Conservation (phyloP, 23 tunicate genomes). For the Aplidium turbinatum region DNA sequence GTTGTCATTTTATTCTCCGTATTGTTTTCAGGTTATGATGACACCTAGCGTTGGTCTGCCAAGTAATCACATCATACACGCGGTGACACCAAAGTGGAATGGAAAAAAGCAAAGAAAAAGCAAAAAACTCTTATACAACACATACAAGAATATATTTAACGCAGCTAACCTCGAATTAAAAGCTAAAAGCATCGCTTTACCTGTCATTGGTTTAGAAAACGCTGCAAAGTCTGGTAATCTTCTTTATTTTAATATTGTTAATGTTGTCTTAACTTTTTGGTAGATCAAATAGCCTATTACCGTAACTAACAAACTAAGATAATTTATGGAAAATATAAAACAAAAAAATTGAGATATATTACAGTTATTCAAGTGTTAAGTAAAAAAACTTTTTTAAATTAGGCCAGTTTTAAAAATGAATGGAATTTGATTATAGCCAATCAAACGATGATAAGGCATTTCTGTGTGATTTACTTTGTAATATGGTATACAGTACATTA, state of each 20-base stretch:
- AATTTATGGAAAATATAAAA: no score
- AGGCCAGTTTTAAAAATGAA: no score
- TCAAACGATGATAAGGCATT: no score
- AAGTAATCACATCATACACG: constrained; percentile 65
- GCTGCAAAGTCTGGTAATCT: background rate
- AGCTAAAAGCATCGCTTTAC: constrained; percentile 67
- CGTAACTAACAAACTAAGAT: no score
- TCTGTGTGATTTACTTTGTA: no score
- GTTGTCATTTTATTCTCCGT: background rate
- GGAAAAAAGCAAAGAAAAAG: constrained; percentile 43
- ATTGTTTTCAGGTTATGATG: constrained; percentile 61
- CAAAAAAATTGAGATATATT: no score
- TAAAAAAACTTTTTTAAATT: no score
- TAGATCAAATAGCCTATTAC: no score
- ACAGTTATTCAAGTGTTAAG: no score
- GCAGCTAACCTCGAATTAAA: constrained; percentile 51
- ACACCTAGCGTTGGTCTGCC: constrained; percentile 84
- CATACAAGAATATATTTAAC: constrained; percentile 85
- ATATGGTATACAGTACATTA: no score
- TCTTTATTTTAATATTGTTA: background rate
- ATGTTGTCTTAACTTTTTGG: background rate
- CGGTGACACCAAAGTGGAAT: constrained; percentile 81
- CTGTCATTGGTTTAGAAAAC: constrained; percentile 57
- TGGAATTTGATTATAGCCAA: no score
- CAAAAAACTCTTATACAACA: constrained; percentile 60